Evolutionary conservation across 2,113 vertebrate genomes (phyloP), one percentile per base, ranked within the genome.

Genomic region (Pyxicephalus adspersus): DNA sequence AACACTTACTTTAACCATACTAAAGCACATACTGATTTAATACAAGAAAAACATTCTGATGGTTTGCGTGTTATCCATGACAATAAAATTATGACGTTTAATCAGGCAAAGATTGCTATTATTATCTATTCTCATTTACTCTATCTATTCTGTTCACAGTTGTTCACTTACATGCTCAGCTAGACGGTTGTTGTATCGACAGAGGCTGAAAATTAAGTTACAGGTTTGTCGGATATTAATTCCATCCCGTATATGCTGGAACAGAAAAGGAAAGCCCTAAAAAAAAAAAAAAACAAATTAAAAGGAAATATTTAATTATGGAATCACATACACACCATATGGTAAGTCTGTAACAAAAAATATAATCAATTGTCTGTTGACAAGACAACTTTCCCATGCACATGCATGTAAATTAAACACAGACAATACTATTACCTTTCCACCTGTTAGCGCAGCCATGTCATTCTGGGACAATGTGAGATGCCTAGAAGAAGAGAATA

Each of bases 221-320:
- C 98, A 99, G 28, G 97, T 98, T 86, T 99, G 98, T 72, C 97
- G 87, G 93, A 99, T 98, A 91, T 99, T 99, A 92, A 99, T 99
- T 78, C 98, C 96, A 85, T 99, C 98, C 66, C 97, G 90, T 91
- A 99, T 99, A 91, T 99, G 98, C 93, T 99, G 98, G 90, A 99
- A 99, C 79, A 99, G 93, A 94, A 99, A 99, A 78, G 98, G 98
- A 90, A 99, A 99, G 9, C 97, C 97, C 91, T 95, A 87, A 84
- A 92, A 38, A 88, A 92, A 29, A 87, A 87, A 87, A 3, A 85
- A 2, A 60, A 57, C n/a, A n/a, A n/a, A n/a, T n/a, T n/a, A n/a
- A n/a, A n/a, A 23, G 22, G 8, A 50, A 4, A 58, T 64, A 84
- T 52, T 25, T 45, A n/a, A 54, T 51, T 67, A 22, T 38, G 3